A percentile compares a stretch with the other conserved stretches of the same genome.
phyloP scores from a whole-genome alignment of 2,113 vertebrate species.

The Etheostoma spectabile region DNA sequence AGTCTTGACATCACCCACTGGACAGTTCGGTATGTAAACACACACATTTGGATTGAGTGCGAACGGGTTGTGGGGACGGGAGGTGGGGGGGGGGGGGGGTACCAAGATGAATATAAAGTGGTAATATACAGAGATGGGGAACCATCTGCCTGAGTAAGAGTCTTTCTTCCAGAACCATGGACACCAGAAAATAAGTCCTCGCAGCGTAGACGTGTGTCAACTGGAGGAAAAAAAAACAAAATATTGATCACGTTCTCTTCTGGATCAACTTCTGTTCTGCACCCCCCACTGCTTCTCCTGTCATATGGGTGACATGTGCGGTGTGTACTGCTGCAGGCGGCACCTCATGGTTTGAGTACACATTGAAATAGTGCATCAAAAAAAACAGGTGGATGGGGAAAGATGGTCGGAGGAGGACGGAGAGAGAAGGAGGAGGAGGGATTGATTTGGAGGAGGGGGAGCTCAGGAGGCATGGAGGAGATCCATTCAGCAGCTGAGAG shows the following conservation, averaged over 20 bases:
- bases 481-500: conserved; percentile 8
- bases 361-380: neutral
- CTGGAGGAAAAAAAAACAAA: too few species aligned
- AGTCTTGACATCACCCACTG: too few species aligned
- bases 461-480: conserved; percentile 25
- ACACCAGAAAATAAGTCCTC: too few species aligned
- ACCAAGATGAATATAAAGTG: too few species aligned
- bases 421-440: neutral
- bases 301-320: neutral
- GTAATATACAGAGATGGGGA: too few species aligned
- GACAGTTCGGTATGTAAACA: too few species aligned
- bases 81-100: too few species aligned
- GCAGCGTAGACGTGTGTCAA: neutral
- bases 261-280: neutral
- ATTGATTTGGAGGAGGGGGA: conserved; percentile 11
- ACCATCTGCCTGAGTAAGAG: too few species aligned
- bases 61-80: too few species aligned
- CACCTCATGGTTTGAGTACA: neutral
- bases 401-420: neutral
- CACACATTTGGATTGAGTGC: too few species aligned
- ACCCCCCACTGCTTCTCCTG: neutral
- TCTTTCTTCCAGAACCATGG: neutral
- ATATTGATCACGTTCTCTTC: neutral
- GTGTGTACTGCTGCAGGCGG: neutral
- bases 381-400: neutral